A percentile compares a stretch with the other conserved stretches of the same genome.
Evolutionary conservation across 2,888 invertebrate genomes (phyloP).

Genomic region (Drosophila infuscata): DNA sequence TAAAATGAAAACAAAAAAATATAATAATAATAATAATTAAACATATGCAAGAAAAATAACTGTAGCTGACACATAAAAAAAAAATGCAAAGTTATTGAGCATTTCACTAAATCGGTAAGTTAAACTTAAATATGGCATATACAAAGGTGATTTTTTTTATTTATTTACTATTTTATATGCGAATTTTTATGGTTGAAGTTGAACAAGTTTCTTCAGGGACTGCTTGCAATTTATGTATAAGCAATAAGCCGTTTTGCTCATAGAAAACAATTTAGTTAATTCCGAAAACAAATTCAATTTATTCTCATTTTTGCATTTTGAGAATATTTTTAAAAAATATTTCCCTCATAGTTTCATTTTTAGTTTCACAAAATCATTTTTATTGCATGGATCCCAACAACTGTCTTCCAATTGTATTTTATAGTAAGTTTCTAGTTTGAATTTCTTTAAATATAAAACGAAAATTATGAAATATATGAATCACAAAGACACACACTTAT

Average conservation of each 20-base stretch:
- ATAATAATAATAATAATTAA: slow-evolving; percentile 16
- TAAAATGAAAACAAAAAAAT: slow-evolving; percentile 17
- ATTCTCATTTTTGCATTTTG: not conserved
- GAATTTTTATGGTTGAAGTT: slow-evolving; percentile 68
- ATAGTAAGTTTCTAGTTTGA: slow-evolving; percentile 58
- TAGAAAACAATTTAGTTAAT: not conserved
- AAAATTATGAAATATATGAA: slow-evolving; percentile 17
- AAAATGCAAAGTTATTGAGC: slow-evolving; percentile 60
- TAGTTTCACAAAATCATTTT: slow-evolving; percentile 39
- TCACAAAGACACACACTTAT: slow-evolving; percentile 23
- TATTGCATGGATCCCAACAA: slow-evolving; percentile 73
- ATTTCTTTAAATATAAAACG: slow-evolving; percentile 46
- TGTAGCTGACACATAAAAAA: slow-evolving; percentile 70
- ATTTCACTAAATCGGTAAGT: slow-evolving; percentile 60
- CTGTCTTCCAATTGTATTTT: slow-evolving; percentile 78
- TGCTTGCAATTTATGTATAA: slow-evolving; percentile 78
- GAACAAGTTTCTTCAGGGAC: slow-evolving; percentile 76
- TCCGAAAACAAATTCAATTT: slow-evolving; percentile 8
- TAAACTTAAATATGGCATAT: slow-evolving; percentile 42
- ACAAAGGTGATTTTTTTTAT: slow-evolving; percentile 60
- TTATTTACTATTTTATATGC: slow-evolving; percentile 69
- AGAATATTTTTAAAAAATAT: not conserved
- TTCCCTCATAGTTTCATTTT: not conserved
- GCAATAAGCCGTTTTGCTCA: slow-evolving; percentile 78
- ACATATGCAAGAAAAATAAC: slow-evolving; percentile 56